phyloP scores from a whole-genome alignment of 2,888 invertebrate species.

The Heliconius ethilla region DNA sequence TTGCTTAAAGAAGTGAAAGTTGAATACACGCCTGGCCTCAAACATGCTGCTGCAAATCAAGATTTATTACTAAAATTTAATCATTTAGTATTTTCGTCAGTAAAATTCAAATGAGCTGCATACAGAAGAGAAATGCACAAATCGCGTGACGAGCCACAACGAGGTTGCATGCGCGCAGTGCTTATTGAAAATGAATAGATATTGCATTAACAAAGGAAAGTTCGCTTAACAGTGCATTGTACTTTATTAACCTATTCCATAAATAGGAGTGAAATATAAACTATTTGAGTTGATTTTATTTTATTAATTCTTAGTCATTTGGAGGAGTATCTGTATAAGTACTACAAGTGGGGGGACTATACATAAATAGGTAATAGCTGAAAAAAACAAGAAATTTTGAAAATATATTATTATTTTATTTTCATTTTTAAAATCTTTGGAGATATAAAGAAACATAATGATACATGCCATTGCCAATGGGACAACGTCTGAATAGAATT shows the following conservation, averaged over 20 bases:
- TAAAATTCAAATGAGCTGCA: conserved; percentile 12
- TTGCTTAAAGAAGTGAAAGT: too few relatives aligned
- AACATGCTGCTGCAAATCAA: background rate
- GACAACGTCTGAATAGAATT: background rate
- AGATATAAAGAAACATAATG: background rate
- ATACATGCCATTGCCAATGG: too few relatives aligned
- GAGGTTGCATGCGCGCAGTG: background rate
- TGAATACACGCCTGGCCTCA: too few relatives aligned
- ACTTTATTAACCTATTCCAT: background rate
- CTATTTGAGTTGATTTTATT: background rate
- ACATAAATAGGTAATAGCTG: too few relatives aligned
- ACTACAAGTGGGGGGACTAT: too few relatives aligned
- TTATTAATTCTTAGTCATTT: background rate
- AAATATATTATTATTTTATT: too few relatives aligned
- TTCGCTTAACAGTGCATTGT: conserved; percentile 11
- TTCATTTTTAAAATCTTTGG: background rate
- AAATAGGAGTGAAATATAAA: background rate
- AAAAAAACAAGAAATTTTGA: too few relatives aligned
- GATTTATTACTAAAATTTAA: background rate
- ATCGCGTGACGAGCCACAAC: conserved; percentile 1
- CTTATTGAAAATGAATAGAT: conserved; percentile 20
- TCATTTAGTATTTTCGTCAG: background rate
- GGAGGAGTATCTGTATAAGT: background rate
- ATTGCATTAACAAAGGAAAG: conserved; percentile 11
- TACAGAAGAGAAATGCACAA: conserved; percentile 11